Conservation (phyloP, 2,888 invertebrate species). For the Andrena praecox region DNA sequence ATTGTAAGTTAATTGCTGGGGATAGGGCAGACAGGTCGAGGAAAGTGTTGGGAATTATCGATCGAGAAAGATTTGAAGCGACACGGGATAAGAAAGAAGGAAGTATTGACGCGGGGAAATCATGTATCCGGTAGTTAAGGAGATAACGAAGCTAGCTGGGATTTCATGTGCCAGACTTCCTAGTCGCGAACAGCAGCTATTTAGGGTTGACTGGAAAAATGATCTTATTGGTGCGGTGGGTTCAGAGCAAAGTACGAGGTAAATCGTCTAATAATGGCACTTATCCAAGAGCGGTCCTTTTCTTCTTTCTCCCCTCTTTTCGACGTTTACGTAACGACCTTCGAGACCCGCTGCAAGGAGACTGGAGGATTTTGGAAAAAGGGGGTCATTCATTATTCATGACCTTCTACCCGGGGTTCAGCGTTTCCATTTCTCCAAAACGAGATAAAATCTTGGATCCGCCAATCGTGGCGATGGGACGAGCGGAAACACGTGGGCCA, state of each 20-base stretch:
- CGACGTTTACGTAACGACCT: neutral
- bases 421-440: neutral
- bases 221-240: too few species aligned
- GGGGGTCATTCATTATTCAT: slow-evolving; percentile 7
- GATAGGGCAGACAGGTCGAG: too few species aligned
- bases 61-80: neutral
- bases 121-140: neutral
- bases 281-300: neutral
- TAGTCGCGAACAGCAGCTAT: neutral
- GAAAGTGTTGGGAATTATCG: too few species aligned
- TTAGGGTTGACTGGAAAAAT: neutral
- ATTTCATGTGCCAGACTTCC: neutral
- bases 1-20: too few species aligned
- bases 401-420: too few species aligned
- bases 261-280: too few species aligned
- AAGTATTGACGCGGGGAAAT: neutral
- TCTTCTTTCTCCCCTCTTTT: neutral
- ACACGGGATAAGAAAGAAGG: neutral
- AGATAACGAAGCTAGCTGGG: slow-evolving; percentile 1
- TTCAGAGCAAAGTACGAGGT: too few species aligned
- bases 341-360: neutral
- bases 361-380: slow-evolving; percentile 20
- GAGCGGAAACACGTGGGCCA: neutral
- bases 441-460: slow-evolving; percentile 5
- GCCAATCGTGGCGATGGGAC: neutral